phyloP scores from a whole-genome alignment of 2,113 vertebrate species.

The Tragulus kanchil region DNA sequence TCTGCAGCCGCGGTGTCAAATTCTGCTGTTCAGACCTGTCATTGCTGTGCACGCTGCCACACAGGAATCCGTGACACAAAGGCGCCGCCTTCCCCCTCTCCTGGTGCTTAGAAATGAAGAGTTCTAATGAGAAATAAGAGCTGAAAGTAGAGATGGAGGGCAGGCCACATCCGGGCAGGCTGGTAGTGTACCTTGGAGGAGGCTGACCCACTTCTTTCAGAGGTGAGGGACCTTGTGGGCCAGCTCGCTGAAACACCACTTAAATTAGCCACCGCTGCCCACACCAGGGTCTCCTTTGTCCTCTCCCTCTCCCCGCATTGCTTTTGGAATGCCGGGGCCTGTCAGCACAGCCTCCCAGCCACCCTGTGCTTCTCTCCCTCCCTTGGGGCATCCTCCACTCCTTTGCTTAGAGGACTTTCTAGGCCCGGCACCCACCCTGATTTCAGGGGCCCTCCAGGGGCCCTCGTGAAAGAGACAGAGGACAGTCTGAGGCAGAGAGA shows the following conservation, averaged over 20 bases:
- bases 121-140: conserved; percentile 70
- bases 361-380: not conserved
- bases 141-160: conserved; percentile 51
- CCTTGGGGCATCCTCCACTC: not conserved
- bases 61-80: conserved; percentile 57
- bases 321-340: not conserved
- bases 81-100: conserved; percentile 66
- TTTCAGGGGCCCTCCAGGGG: not conserved
- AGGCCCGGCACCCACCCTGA: not conserved
- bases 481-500: not conserved
- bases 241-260: conserved; percentile 22
- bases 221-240: conserved; percentile 27
- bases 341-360: rapidly evolving
- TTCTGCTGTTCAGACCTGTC: conserved; percentile 59
- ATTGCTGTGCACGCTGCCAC: conserved; percentile 47
- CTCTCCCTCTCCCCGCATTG: not conserved
- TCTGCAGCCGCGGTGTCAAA: conserved; percentile 56
- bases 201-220: conserved; percentile 68
- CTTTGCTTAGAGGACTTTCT: not conserved
- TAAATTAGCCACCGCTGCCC: conserved; percentile 50
- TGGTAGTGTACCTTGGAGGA: not conserved
- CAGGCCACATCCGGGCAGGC: not conserved
- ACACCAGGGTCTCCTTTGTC: not conserved
- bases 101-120: conserved; percentile 61
- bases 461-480: not conserved